phyloP scores from a whole-genome alignment of 2,113 vertebrate species.

The Hystrix cristata region DNA sequence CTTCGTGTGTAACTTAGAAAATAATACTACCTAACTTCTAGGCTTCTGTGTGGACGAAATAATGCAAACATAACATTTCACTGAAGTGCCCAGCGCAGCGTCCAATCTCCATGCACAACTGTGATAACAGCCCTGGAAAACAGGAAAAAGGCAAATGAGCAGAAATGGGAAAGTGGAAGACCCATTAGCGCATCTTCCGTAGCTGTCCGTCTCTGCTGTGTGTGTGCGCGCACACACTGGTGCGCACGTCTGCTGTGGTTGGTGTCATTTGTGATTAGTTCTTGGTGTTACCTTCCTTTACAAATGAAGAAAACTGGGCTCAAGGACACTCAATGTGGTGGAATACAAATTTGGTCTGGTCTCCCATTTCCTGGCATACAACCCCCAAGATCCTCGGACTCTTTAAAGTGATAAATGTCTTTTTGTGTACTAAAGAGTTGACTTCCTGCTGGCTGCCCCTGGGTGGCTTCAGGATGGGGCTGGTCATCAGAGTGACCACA shows the following conservation, averaged over 20 bases:
- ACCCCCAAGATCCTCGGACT: background rate
- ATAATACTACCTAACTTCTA: background rate
- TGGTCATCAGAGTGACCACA: background rate
- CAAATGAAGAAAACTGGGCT: background rate
- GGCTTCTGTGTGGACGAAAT: background rate
- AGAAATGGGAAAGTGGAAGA: rapidly evolving
- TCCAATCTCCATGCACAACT: too few relatives aligned
- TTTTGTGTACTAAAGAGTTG: background rate
- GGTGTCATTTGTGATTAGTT: background rate
- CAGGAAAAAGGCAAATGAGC: background rate
- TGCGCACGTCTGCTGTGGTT: background rate
- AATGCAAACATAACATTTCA: rapidly evolving
- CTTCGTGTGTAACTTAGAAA: background rate
- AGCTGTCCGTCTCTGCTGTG: background rate
- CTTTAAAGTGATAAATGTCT: background rate
- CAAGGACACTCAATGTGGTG: background rate
- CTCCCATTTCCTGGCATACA: background rate
- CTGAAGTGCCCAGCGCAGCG: rapidly evolving
- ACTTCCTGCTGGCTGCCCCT: background rate
- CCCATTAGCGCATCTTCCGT: rapidly evolving
- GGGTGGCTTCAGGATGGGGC: background rate
- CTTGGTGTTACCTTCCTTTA: background rate
- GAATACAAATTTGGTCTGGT: background rate
- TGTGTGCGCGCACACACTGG: background rate
- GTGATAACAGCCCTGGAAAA: background rate